phyloP scores from a whole-genome alignment of 2,113 vertebrate genomes.

The Dipodomys ordii region DNA sequence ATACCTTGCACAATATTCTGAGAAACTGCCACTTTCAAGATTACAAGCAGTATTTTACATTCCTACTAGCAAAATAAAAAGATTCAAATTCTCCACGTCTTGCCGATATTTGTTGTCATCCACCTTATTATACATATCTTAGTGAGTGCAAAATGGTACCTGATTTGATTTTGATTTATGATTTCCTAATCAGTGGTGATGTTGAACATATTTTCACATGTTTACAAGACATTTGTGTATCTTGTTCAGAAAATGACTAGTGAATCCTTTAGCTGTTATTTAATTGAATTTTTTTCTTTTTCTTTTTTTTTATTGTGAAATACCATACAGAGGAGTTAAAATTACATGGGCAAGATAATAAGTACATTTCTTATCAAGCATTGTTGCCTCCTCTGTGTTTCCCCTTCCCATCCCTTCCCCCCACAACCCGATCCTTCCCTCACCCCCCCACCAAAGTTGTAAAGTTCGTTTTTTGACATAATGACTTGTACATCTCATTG shows the following conservation, averaged over 20 bases:
- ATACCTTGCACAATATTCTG: background rate
- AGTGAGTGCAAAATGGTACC: background rate
- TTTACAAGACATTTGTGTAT: background rate
- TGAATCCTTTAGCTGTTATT: background rate
- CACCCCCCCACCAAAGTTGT: too few relatives aligned
- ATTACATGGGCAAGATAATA: too few relatives aligned
- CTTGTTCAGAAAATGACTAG: background rate
- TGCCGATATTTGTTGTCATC: background rate
- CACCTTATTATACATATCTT: background rate
- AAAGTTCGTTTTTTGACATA: too few relatives aligned
- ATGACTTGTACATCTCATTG: too few relatives aligned
- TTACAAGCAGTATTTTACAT: background rate
- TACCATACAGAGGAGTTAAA: too few relatives aligned
- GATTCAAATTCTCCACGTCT: background rate
- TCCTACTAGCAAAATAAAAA: background rate
- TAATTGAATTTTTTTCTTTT: background rate
- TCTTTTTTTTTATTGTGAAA: too few relatives aligned
- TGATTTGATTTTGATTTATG: background rate
- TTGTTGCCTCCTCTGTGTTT: too few relatives aligned
- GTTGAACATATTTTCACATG: background rate
- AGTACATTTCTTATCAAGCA: too few relatives aligned
- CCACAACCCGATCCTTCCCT: too few relatives aligned
- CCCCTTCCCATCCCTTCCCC: too few relatives aligned
- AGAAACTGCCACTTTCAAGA: conserved; percentile 1
- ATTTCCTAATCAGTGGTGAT: conserved; percentile 4